A percentile compares a stretch with the other conserved stretches of the same genome.
Conservation (phyloP, 2,888 invertebrate genomes). For the Sarcophaga caerulescens region DNA sequence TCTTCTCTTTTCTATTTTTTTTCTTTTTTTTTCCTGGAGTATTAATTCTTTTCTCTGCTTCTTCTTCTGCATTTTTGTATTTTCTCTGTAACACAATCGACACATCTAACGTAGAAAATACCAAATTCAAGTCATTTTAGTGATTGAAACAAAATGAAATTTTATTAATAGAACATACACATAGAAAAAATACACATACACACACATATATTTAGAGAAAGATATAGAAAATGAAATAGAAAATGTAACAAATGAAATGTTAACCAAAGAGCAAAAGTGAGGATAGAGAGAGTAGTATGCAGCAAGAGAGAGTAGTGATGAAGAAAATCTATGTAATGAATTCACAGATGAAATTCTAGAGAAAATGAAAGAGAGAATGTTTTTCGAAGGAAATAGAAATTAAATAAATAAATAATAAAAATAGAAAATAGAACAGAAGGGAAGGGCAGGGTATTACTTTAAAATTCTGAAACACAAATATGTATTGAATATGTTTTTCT, state of each 20-base stretch:
- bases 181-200: too few relatives aligned
- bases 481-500: too few relatives aligned
- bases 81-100: slow-evolving; percentile 27
- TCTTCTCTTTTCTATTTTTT: neutral
- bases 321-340: neutral
- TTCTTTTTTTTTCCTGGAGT: neutral
- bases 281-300: neutral
- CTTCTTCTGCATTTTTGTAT: neutral
- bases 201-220: too few relatives aligned
- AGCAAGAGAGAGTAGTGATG: neutral
- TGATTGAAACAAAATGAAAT: slow-evolving; percentile 22
- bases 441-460: too few relatives aligned
- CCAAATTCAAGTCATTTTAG: neutral
- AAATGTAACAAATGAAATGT: slow-evolving; percentile 25
- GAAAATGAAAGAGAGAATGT: too few relatives aligned
- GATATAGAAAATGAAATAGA: neutral
- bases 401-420: neutral
- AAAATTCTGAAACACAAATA: too few relatives aligned
- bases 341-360: neutral
- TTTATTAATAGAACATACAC: slow-evolving; percentile 16
- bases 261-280: neutral
- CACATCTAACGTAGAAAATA: neutral
- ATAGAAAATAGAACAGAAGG: neutral
- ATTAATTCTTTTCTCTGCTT: too few relatives aligned
- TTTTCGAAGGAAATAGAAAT: neutral